phyloP scores from a whole-genome alignment of 2,888 invertebrate species.

The Epinotia ramella region DNA sequence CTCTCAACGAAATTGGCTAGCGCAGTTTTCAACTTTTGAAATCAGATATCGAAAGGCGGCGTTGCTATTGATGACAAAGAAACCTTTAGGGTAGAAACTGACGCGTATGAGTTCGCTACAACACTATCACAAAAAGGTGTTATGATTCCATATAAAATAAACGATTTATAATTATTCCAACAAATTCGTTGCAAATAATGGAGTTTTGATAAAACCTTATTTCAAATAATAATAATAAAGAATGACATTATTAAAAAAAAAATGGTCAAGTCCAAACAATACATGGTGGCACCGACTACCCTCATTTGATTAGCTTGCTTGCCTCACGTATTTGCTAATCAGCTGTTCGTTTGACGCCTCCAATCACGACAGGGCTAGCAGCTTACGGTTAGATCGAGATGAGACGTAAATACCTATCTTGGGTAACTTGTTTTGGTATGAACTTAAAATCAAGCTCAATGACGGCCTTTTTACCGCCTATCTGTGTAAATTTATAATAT shows the following conservation, averaged over 20 bases:
- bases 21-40: no score
- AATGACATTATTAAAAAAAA: background rate
- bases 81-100: no score
- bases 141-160: no score
- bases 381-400: slow-evolving; percentile 2
- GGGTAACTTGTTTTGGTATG: background rate
- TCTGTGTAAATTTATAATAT: background rate
- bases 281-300: background rate
- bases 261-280: background rate
- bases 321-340: slow-evolving; percentile 29
- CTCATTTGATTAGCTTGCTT: slow-evolving; percentile 25
- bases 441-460: background rate
- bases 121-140: no score
- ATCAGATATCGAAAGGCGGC: no score
- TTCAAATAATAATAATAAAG: background rate
- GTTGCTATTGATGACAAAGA: no score
- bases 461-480: background rate
- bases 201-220: no score
- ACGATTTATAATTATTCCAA: no score
- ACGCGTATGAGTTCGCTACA: no score
- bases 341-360: slow-evolving; percentile 17
- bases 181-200: no score
- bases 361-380: slow-evolving; percentile 17
- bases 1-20: no score
- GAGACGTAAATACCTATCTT: background rate